These are phyloP conservation scores for Musca domestica DNA, from an alignment of 1,140 invertebrate genomes.

Conservation along the genomic window DNA sequence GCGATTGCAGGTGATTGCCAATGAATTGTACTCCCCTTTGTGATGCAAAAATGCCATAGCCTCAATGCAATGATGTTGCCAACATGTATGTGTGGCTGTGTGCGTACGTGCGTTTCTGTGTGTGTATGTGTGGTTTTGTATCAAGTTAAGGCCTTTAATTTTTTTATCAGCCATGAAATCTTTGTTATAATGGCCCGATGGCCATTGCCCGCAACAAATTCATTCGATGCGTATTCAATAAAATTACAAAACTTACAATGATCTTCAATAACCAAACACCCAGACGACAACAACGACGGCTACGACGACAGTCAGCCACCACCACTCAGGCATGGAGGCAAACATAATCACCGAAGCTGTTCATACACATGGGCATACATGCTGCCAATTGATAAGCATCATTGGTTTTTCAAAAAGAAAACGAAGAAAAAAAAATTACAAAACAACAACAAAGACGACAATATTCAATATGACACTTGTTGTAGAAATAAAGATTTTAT, in stretches of 20 bases:
- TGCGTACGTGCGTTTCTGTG: not conserved
- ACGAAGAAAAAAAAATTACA: not conserved
- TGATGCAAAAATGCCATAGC: not conserved
- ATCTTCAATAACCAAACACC: conserved; percentile 18
- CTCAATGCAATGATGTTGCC: not conserved
- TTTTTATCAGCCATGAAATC: conserved; percentile 24
- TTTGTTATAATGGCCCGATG: conserved; percentile 18
- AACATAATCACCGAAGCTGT: not conserved
- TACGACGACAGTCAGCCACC: too few relatives aligned
- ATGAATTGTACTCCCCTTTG: conserved; percentile 8
- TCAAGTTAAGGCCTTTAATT: conserved; percentile 18
- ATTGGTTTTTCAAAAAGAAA: not conserved
- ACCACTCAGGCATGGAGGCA: not conserved
- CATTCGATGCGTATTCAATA: conserved; percentile 27
- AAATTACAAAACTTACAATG: conserved; percentile 28
- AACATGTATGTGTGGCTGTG: not conserved
- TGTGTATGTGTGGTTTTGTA: not conserved
- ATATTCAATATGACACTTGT: conserved; percentile 22
- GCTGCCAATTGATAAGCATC: conserved; percentile 20
- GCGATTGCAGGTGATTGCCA: conserved; percentile 14
- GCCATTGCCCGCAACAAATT: conserved; percentile 21
- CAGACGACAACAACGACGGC: not conserved
- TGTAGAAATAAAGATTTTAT: conserved; percentile 22
- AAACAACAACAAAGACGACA: not conserved
- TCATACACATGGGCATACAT: not conserved